These are phyloP conservation scores for Nothobranchius kuhntae DNA, from an alignment of 2,113 vertebrate genomes.

Conservation along the genomic window DNA sequence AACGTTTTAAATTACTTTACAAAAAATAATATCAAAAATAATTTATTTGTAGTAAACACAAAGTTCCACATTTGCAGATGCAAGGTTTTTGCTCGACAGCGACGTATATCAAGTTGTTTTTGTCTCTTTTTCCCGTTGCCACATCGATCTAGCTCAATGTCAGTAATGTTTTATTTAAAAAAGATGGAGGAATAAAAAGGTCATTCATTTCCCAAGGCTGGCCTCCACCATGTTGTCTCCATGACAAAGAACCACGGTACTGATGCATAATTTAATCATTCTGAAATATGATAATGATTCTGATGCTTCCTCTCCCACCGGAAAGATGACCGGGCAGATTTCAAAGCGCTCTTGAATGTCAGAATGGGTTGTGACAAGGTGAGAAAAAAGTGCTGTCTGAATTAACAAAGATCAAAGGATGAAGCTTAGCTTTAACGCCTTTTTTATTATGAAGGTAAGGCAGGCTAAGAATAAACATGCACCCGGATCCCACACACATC, in stretches of 20 bases:
- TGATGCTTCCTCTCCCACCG: slow-evolving; percentile 20
- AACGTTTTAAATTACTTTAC: too few species aligned
- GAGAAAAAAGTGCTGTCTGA: slow-evolving; percentile 29
- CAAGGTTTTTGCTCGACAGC: too few species aligned
- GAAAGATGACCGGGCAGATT: slow-evolving; percentile 32
- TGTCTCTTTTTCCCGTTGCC: slow-evolving; percentile 6
- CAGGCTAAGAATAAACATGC: slow-evolving; percentile 33
- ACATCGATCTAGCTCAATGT: slow-evolving; percentile 20
- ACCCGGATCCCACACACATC: slow-evolving; percentile 35
- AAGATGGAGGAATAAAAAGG: slow-evolving; percentile 38
- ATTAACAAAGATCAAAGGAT: slow-evolving; percentile 35
- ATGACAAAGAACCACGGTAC: slow-evolving; percentile 26
- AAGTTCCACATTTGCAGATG: too few species aligned
- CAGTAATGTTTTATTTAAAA: slow-evolving; percentile 31
- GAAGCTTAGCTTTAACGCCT: slow-evolving; percentile 22
- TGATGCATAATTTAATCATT: slow-evolving; percentile 49
- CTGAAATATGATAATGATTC: slow-evolving; percentile 42
- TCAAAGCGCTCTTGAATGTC: slow-evolving; percentile 39
- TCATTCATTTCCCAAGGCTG: slow-evolving; percentile 44
- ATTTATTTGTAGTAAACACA: too few species aligned
- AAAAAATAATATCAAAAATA: too few species aligned
- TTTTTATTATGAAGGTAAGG: slow-evolving; percentile 29
- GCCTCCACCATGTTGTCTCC: slow-evolving; percentile 18
- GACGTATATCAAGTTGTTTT: background rate
- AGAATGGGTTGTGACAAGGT: slow-evolving; percentile 26